Evolutionary conservation across 2,888 invertebrate species (phyloP).

Genomic region (Cephalotes varians): DNA sequence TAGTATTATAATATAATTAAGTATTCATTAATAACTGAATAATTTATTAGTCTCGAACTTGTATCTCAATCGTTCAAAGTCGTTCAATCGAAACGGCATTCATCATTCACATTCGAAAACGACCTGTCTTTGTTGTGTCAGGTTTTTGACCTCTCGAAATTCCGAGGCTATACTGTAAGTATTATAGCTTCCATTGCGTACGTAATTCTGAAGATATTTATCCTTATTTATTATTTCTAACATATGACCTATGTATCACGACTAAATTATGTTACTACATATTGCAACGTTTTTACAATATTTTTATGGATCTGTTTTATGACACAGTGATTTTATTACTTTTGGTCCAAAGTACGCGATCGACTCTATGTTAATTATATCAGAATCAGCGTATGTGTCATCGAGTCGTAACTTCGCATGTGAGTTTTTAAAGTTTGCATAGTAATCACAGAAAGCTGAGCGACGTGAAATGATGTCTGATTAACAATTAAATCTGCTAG

Average conservation of each 20-base stretch:
- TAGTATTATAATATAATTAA: too few relatives aligned
- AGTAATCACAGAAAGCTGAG: neutral
- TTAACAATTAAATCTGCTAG: neutral
- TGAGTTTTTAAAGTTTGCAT: neutral
- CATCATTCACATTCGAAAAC: too few relatives aligned
- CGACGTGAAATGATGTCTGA: neutral
- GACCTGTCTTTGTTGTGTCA: neutral
- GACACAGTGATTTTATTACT: neutral
- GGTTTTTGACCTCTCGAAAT: neutral
- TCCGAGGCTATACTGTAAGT: too few relatives aligned
- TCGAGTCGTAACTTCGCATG: neutral
- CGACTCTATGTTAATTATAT: neutral
- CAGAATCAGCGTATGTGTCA: neutral
- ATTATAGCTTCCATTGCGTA: neutral
- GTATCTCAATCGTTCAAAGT: too few relatives aligned
- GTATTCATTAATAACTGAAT: too few relatives aligned
- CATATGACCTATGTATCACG: neutral
- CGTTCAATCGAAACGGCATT: too few relatives aligned
- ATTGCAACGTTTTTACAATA: neutral
- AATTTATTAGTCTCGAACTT: too few relatives aligned
- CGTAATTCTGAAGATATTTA: neutral
- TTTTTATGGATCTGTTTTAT: neutral
- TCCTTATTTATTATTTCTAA: neutral
- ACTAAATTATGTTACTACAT: neutral
- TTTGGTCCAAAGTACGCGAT: neutral